Evolutionary conservation across 2,797 vertebrate species (phyloP).

Genomic region (Tachyglossus aculeatus): DNA sequence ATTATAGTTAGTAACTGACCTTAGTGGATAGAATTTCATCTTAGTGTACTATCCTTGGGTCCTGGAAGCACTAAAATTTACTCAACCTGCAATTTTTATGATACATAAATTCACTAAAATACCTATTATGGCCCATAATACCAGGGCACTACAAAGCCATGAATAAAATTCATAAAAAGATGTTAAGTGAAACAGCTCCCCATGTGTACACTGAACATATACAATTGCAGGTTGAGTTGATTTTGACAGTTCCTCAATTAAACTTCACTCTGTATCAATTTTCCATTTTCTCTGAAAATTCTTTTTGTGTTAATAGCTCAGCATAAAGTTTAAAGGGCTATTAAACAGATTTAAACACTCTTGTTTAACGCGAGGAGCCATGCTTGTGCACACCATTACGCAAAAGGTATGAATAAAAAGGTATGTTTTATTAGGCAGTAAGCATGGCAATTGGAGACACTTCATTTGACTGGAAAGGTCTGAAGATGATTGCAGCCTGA

Average conservation of each 20-base stretch:
- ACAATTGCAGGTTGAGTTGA: neutral
- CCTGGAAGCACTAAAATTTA: too few species aligned
- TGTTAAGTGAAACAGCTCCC: too few species aligned
- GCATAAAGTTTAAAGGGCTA: constrained; percentile 59
- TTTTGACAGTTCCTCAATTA: constrained; percentile 33
- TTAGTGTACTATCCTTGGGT: too few species aligned
- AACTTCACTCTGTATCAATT: constrained; percentile 25
- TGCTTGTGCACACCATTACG: constrained; percentile 59
- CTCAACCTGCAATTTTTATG: too few species aligned
- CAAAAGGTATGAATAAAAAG: constrained; percentile 58
- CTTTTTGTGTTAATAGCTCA: constrained; percentile 50
- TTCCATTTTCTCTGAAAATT: constrained; percentile 37
- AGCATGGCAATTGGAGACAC: constrained; percentile 14
- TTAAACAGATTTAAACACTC: constrained; percentile 58
- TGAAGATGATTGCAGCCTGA: neutral
- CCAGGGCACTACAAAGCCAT: too few species aligned
- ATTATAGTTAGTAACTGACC: too few species aligned
- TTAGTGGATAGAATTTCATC: too few species aligned
- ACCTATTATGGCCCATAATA: too few species aligned
- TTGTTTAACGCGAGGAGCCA: constrained; percentile 48
- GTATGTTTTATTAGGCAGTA: constrained; percentile 49
- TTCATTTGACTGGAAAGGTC: constrained; percentile 20
- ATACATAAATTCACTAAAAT: too few species aligned
- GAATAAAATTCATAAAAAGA: too few species aligned
- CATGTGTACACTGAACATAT: too few species aligned